Conservation (phyloP, 2,113 vertebrate genomes). For the Rhodinocichla rosea region DNA sequence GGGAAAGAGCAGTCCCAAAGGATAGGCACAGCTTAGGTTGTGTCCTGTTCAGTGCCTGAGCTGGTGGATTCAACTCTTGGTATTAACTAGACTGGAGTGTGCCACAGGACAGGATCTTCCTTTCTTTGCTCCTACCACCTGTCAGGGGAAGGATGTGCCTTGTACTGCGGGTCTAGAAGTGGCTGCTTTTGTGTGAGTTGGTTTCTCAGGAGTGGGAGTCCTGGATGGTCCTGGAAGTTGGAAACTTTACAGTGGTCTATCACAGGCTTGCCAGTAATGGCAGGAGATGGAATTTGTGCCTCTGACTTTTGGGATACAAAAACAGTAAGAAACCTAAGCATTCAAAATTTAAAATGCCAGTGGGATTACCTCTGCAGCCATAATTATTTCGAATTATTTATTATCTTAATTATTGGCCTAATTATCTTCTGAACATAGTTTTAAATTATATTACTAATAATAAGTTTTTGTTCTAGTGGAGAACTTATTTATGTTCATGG, state of each 20-base stretch:
- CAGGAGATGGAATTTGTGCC: neutral
- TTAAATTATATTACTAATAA: neutral
- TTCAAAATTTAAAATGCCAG: neutral
- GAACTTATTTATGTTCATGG: neutral
- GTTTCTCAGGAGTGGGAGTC: neutral
- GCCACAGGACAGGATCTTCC: neutral
- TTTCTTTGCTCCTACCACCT: neutral
- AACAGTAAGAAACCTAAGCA: neutral
- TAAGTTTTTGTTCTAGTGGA: neutral
- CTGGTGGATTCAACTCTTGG: too few relatives aligned
- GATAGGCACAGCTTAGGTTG: rapidly evolving
- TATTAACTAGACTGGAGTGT: neutral
- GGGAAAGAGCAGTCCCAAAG: neutral
- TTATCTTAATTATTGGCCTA: neutral
- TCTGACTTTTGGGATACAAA: neutral
- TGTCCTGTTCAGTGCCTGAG: neutral
- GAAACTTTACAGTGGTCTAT: neutral
- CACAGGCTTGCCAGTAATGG: neutral
- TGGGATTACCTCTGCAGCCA: neutral
- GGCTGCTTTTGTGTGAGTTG: neutral
- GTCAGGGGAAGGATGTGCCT: neutral
- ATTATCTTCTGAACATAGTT: neutral
- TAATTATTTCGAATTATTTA: neutral
- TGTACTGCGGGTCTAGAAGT: neutral
- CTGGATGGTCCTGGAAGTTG: neutral